These are phyloP conservation scores for Aeoliscus strigatus DNA, from an alignment of 2,797 vertebrate species.

Conservation along the genomic window DNA sequence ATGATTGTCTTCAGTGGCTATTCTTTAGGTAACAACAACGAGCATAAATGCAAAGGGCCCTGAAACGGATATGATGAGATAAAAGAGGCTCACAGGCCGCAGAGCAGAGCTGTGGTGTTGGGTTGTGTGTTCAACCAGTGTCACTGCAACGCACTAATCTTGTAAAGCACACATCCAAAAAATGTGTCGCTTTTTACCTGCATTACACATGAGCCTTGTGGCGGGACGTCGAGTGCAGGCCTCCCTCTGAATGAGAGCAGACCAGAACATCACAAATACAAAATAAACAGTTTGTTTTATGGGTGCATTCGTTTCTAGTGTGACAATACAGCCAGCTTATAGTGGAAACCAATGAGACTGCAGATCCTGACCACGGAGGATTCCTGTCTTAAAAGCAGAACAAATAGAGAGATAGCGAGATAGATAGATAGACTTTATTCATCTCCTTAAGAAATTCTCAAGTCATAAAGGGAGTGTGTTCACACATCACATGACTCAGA, in stretches of 20 bases:
- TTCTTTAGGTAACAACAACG: too few relatives aligned
- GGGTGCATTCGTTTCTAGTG: neutral
- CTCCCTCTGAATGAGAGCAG: conserved; percentile 24
- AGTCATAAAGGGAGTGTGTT: conserved; percentile 40
- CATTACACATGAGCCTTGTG: conserved; percentile 15
- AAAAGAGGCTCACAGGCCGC: neutral
- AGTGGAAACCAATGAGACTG: conserved; percentile 8
- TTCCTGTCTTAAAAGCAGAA: conserved; percentile 56
- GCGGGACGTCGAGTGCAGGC: conserved; percentile 15
- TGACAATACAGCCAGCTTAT: conserved; percentile 38
- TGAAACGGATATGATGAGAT: neutral
- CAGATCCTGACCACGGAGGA: conserved; percentile 21
- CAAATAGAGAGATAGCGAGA: conserved; percentile 24
- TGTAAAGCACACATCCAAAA: too few relatives aligned
- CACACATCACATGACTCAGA: conserved; percentile 49
- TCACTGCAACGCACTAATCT: too few relatives aligned
- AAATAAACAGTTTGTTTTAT: neutral
- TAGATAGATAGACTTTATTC: too few relatives aligned
- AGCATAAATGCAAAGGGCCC: neutral
- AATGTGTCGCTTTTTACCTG: conserved; percentile 50
- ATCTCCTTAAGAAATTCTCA: too few relatives aligned
- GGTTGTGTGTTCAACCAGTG: too few relatives aligned
- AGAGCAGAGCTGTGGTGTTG: neutral
- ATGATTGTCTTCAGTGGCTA: neutral
- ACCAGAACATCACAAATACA: neutral